phyloP scores from a whole-genome alignment of 2,113 vertebrate species.

The Gavialis gangeticus region DNA sequence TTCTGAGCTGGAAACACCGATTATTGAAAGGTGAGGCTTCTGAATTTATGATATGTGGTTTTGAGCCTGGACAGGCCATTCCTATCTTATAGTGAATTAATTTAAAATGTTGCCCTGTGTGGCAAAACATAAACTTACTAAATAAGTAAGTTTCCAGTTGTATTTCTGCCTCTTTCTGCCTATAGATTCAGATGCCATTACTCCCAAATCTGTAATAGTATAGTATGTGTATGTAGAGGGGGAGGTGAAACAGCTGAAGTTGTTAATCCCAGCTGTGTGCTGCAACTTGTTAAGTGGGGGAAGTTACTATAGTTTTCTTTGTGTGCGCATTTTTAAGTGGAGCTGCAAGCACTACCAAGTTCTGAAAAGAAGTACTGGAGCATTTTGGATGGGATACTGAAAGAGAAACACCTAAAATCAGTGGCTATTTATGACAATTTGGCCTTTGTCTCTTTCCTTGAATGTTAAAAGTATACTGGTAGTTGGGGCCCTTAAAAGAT shows the following conservation, averaged over 20 bases:
- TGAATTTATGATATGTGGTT: neutral
- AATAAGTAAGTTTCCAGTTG: neutral
- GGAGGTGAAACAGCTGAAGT: neutral
- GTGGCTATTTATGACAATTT: neutral
- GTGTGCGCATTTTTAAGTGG: neutral
- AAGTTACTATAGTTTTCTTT: neutral
- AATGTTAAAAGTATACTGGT: neutral
- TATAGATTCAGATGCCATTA: neutral
- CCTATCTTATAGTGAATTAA: too few relatives aligned
- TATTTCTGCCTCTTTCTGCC: neutral
- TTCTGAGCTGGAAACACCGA: neutral
- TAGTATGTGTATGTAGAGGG: neutral
- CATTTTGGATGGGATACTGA: neutral
- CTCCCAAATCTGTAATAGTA: neutral
- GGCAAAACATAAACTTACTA: neutral
- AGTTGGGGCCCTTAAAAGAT: neutral
- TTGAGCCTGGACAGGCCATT: too few relatives aligned
- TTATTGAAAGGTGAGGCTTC: neutral
- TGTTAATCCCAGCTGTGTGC: neutral
- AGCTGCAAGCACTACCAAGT: neutral
- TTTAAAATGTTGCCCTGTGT: neutral
- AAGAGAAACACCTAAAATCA: neutral
- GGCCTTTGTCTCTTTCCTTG: neutral
- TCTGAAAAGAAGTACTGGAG: neutral
- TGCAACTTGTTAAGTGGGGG: neutral